These are phyloP conservation scores for Sander vitreus DNA, from an alignment of 2,113 vertebrate genomes.

Conservation along the genomic window DNA sequence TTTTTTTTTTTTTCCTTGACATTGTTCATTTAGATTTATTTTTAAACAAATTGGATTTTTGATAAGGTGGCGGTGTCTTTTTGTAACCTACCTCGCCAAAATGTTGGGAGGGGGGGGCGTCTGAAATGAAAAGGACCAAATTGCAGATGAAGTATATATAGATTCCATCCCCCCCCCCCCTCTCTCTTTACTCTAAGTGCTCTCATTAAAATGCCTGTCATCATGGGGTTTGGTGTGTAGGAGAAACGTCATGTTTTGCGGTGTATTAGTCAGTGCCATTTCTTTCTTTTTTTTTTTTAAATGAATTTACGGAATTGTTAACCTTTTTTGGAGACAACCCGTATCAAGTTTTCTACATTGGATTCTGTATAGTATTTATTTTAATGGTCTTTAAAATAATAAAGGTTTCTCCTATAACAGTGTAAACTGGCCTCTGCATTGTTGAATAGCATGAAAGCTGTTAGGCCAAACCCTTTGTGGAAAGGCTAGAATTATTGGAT, in stretches of 20 bases:
- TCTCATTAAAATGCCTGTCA: constrained; percentile 62
- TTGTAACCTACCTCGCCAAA: constrained; percentile 81
- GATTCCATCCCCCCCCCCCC: constrained; percentile 37
- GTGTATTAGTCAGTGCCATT: constrained; percentile 79
- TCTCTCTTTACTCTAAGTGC: constrained; percentile 5
- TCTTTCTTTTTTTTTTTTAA: constrained; percentile 7
- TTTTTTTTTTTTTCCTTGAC: constrained; percentile 6
- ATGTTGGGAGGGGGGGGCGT: constrained; percentile 28
- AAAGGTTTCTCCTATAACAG: constrained; percentile 82
- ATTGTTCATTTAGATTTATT: constrained; percentile 36
- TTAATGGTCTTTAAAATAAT: constrained; percentile 86
- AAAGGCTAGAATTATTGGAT: neutral
- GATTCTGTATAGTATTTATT: constrained; percentile 91
- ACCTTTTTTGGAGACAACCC: constrained; percentile 82
- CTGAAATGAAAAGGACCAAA: constrained; percentile 82
- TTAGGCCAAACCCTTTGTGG: constrained; percentile 9
- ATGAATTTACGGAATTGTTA: constrained; percentile 80
- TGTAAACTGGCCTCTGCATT: constrained; percentile 65
- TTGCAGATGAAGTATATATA: constrained; percentile 73
- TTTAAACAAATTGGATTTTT: constrained; percentile 19
- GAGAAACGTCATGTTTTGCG: constrained; percentile 50
- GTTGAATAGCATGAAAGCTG: constrained; percentile 37
- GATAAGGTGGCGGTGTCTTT: constrained; percentile 67
- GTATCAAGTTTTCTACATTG: constrained; percentile 88
- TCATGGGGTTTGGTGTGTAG: constrained; percentile 56